These are phyloP conservation scores for Linepithema humile DNA, from an alignment of 1,140 invertebrate species.

Conservation along the genomic window DNA sequence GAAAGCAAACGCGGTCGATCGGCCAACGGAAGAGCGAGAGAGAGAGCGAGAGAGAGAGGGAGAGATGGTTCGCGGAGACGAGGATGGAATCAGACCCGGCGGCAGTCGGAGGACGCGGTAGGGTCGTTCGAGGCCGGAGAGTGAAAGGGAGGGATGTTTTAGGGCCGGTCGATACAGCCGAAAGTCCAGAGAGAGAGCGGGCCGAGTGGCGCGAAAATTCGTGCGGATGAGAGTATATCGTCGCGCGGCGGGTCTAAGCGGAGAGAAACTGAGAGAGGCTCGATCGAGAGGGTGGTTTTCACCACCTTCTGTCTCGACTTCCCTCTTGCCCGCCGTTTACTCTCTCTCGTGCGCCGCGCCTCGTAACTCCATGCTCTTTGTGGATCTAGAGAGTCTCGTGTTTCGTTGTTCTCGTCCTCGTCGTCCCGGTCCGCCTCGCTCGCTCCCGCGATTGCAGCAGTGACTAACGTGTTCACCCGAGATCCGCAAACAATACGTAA, in stretches of 20 bases:
- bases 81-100: conserved; percentile 44
- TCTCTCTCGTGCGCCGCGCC: neutral
- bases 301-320: neutral
- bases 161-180: conserved; percentile 79
- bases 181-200: conserved; percentile 74
- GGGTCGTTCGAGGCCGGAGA: conserved; percentile 40
- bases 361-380: conserved; percentile 29
- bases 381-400: conserved; percentile 38
- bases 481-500: conserved; percentile 37
- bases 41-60: conserved; percentile 47
- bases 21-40: conserved; percentile 16
- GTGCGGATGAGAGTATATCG: conserved; percentile 60
- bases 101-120: conserved; percentile 12
- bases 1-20: conserved; percentile 51
- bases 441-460: neutral
- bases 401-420: conserved; percentile 18
- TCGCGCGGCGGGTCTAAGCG: conserved; percentile 12
- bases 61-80: conserved; percentile 58
- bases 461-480: conserved; percentile 13
- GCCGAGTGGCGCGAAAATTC: conserved; percentile 71
- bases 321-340: too few species aligned
- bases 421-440: neutral
- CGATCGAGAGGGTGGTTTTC: conserved; percentile 19
- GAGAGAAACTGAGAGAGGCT: conserved; percentile 27
- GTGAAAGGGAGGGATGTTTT: conserved; percentile 62